Evolutionary conservation across 1,140 invertebrate genomes (phyloP).

Genomic region (Leucophenga varia): DNA sequence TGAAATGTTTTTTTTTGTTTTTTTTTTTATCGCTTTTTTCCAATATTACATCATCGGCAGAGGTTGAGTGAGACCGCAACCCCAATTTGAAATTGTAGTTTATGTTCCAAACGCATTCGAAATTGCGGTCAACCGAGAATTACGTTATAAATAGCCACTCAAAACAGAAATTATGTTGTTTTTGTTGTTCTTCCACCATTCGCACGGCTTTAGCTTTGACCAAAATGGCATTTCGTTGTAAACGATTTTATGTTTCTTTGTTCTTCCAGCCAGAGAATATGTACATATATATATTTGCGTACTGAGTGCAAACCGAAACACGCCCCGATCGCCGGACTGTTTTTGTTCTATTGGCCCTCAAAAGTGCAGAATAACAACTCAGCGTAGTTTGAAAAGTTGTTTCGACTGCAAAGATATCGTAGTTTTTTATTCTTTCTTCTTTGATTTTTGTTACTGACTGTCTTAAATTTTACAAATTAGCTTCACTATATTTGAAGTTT

Average conservation of each 20-base stretch:
- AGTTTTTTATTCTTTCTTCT: too few relatives aligned
- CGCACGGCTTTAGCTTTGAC: slow-evolving; percentile 11
- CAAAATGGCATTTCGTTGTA: slow-evolving; percentile 26
- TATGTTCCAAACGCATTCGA: slow-evolving; percentile 16
- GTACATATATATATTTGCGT: slow-evolving; percentile 1
- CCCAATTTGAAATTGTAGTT: slow-evolving; percentile 21
- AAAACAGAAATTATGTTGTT: slow-evolving; percentile 17
- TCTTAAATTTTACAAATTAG: too few relatives aligned
- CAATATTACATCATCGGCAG: slow-evolving; percentile 5
- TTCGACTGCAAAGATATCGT: too few relatives aligned
- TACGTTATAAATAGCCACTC: slow-evolving; percentile 37
- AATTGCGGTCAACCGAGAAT: slow-evolving; percentile 43
- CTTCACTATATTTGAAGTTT: too few relatives aligned
- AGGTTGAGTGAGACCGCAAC: slow-evolving; percentile 17
- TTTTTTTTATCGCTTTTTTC: slow-evolving; percentile 14
- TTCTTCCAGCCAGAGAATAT: slow-evolving; percentile 8
- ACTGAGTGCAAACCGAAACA: slow-evolving; percentile 13
- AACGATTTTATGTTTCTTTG: slow-evolving; percentile 28
- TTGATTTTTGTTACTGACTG: too few relatives aligned
- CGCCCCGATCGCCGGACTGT: not conserved
- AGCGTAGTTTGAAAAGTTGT: too few relatives aligned
- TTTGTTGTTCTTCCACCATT: slow-evolving; percentile 22
- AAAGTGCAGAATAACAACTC: too few relatives aligned
- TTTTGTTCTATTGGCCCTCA: too few relatives aligned
- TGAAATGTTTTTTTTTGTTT: too few relatives aligned